Base-by-base conservation (phyloP, 1,140 invertebrate species). In the Bombus balteatus region DNA sequence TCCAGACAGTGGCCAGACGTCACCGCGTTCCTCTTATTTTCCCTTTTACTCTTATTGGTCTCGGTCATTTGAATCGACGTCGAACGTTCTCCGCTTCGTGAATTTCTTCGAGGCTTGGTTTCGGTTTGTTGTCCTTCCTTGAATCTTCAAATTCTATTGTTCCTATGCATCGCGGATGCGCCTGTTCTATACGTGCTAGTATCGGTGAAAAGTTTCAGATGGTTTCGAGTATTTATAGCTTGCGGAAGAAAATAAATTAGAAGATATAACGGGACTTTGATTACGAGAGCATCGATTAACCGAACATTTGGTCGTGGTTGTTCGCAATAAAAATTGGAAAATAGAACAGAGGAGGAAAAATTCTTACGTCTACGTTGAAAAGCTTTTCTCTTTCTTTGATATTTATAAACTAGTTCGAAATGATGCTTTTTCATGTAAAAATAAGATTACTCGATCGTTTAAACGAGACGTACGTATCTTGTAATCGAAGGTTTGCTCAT, bases 1-100 rank as follows among this genome's bases (percentile, higher is more conserved):
- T 57, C 83, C 88, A 90, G 88, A 88, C 89, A 85, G 90, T 89
- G 78, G 90, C 81, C 88, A 89, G 90, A 92, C 90, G 88, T 85
- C 80, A 82, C 57, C 72, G 87, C 79, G 65, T 87, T 73, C 70
- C 77, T 77, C 86, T 83, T 77, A 82, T 89, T 87, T 86, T 47
- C 13, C 43, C 80, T 53, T 22, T 53, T 53, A 22, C 75, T 85
- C 70, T 80, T 85, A 85, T 80, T 77, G 72, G 72, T 41, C 86
- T 78, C 68, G 75, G 59, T 68, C 83, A 81, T 84, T 87, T 76
- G 76, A 81, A 86, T 89, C 86, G 79, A 71, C 78, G 77, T 71
- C 70, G 87, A 81, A 76, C 78, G 59, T 34, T 34, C 59, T 34
- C n/a, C 65, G 4, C 70, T n/a, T 39, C 73, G 37, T 43, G 53